These are phyloP conservation scores for Garra rufa DNA, from an alignment of 2,113 vertebrate species.

Conservation along the genomic window DNA sequence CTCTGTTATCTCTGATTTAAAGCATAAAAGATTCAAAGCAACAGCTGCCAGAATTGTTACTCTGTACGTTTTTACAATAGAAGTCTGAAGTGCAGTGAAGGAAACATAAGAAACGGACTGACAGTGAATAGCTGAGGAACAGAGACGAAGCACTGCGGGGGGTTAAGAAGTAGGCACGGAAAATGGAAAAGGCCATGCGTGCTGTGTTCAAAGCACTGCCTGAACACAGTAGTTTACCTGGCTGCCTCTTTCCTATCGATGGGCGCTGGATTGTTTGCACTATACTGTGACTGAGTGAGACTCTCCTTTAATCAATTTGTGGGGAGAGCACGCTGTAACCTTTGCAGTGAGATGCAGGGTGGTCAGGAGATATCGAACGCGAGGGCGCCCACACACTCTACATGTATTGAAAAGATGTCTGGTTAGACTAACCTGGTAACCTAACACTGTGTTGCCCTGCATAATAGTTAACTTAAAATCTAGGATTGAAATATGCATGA, in stretches of 20 bases:
- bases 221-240: conserved; percentile 48
- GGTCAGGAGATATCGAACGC: conserved; percentile 37
- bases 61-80: background rate
- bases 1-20: conserved; percentile 26
- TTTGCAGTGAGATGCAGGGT: conserved; percentile 35
- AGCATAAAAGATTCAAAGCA: conserved; percentile 37
- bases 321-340: conserved; percentile 41
- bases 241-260: conserved; percentile 34
- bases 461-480: background rate
- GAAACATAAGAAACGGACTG: background rate
- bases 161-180: conserved; percentile 18
- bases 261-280: conserved; percentile 33
- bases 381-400: conserved; percentile 36
- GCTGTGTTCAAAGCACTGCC: conserved; percentile 39
- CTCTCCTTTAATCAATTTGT: conserved; percentile 44
- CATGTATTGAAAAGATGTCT: conserved; percentile 18
- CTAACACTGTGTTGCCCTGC: background rate
- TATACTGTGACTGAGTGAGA: conserved; percentile 23
- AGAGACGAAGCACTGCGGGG: conserved; percentile 14
- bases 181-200: conserved; percentile 41
- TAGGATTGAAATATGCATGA: background rate
- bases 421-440: conserved; percentile 29
- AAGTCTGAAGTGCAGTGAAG: conserved; percentile 23
- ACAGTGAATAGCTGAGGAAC: conserved; percentile 16
- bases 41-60: conserved; percentile 31